A percentile compares a stretch with the other conserved stretches of the same genome.
These are phyloP conservation scores for Aspiorhynchus laticeps DNA, from an alignment of 2,113 vertebrate species.

Conservation along the genomic window DNA sequence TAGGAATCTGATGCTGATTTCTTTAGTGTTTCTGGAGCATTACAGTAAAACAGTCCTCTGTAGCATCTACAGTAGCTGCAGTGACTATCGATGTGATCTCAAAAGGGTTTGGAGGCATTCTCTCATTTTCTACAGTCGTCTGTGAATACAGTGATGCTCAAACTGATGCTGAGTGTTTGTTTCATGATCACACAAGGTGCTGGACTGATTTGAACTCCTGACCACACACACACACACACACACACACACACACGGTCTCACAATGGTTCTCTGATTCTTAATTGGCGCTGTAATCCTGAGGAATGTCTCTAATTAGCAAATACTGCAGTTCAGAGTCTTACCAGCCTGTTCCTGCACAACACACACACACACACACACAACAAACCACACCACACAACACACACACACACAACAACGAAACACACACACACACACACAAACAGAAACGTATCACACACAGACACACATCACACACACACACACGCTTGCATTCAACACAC, in stretches of 20 bases:
- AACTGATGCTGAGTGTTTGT: slow-evolving; percentile 27
- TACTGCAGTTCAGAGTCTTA: slow-evolving; percentile 70
- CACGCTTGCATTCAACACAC: too few relatives aligned
- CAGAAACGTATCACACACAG: too few relatives aligned
- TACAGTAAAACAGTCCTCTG: neutral
- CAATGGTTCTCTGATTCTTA: slow-evolving; percentile 79
- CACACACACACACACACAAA: too few relatives aligned
- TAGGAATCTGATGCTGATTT: too few relatives aligned
- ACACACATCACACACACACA: too few relatives aligned
- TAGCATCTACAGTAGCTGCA: neutral
- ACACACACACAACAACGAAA: too few relatives aligned
- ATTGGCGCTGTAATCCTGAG: slow-evolving; percentile 80
- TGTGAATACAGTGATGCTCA: neutral
- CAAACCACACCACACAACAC: slow-evolving; percentile 32
- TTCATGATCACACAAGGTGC: slow-evolving; percentile 24
- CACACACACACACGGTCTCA: slow-evolving; percentile 55
- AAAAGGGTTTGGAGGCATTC: neutral
- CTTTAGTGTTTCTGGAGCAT: neutral
- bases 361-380: slow-evolving; percentile 26
- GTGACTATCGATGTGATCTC: neutral
- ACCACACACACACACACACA: slow-evolving; percentile 12
- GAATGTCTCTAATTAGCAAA: slow-evolving; percentile 79
- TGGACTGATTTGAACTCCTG: slow-evolving; percentile 33
- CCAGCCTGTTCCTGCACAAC: slow-evolving; percentile 75
- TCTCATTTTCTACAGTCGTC: neutral